A percentile compares a stretch with the other conserved stretches of the same genome.
phyloP scores from a whole-genome alignment of 37 sponge, comb jelly and placozoan genomes.

The Beroe forskalii region DNA sequence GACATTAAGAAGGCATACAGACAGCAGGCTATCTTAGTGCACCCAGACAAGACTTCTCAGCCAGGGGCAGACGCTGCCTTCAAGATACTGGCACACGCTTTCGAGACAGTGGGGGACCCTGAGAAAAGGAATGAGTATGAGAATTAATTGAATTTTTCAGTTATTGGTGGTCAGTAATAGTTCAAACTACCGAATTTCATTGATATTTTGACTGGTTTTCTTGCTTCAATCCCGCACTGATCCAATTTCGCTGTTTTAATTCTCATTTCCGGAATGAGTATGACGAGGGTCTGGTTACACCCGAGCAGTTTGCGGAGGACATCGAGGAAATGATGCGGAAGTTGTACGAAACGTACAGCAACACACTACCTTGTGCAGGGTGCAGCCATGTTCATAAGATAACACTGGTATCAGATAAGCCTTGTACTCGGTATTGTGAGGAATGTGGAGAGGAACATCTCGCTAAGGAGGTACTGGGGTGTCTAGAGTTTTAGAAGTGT shows the following conservation, averaged over 20 bases:
- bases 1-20: slow-evolving; percentile 51
- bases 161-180: neutral
- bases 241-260: too few relatives aligned
- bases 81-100: slow-evolving; percentile 44
- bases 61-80: slow-evolving; percentile 56
- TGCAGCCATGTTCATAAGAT: slow-evolving; percentile 40
- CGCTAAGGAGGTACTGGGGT: slow-evolving; percentile 28
- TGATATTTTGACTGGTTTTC: too few relatives aligned
- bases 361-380: slow-evolving; percentile 53
- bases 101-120: slow-evolving; percentile 54
- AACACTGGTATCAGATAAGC: slow-evolving; percentile 5
- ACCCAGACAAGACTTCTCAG: slow-evolving; percentile 43
- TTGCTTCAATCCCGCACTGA: neutral
- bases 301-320: slow-evolving; percentile 51
- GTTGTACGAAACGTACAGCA: slow-evolving; percentile 49
- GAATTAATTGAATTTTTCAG: too few relatives aligned
- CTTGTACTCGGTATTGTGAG: slow-evolving; percentile 35
- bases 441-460: slow-evolving; percentile 8
- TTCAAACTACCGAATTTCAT: too few relatives aligned
- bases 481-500: too few relatives aligned
- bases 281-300: slow-evolving; percentile 44
- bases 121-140: slow-evolving; percentile 16
- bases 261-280: too few relatives aligned
- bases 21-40: slow-evolving; percentile 41
- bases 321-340: slow-evolving; percentile 52